Evolutionary conservation across 2,888 invertebrate genomes (phyloP), one percentile per base, ranked within the genome.

Genomic region (Bellardia bayeri): DNA sequence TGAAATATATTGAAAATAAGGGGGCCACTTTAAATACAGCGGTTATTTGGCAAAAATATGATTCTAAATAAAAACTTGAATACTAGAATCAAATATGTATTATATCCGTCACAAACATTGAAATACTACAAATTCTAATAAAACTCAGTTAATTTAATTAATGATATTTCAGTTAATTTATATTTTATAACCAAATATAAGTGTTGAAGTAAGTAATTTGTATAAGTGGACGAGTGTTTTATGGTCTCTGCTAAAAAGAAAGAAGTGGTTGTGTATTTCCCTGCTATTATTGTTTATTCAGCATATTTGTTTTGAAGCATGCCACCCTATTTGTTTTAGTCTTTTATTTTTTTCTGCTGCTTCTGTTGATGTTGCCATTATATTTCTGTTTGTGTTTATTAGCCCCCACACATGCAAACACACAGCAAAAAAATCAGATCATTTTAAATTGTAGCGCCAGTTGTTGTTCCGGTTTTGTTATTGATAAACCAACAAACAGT

Each of bases 391-490:
- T 82, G 49, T 76, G 64, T 82, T 86, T 82, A 82, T 72, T 82
- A 74, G 86, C 82, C 82, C 82, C 86, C 82, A 82, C 86, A 89
- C 91, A 91, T 90, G 88, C 4, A 7, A 7, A 13, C 90, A 90
- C 88, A 89, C 88, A 40, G 61, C 56, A 51, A 61, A 11, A 42
- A 61, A 40, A 51, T 68, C 51, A 68, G 68, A 75, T 71, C 45
- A 81, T 75, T 85, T 85, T 37, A 85, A 81, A 85, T 85, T 85
- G 75, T 91, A 92, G 91, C 92, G 92, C 91, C 92, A 92, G 91
- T 92, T 91, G 91, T 90, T 92, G 92, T 91, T 91, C 91, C 91
- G 91, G 91, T 91, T 92, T 88, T 51, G 13, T 45, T 64, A 69
- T 78, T 79, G 68, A 74, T 82, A 78, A 74, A 79, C 64, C 69